These are phyloP conservation scores for Megaceryle alcyon DNA, from an alignment of 2,797 vertebrate species.

Conservation along the genomic window DNA sequence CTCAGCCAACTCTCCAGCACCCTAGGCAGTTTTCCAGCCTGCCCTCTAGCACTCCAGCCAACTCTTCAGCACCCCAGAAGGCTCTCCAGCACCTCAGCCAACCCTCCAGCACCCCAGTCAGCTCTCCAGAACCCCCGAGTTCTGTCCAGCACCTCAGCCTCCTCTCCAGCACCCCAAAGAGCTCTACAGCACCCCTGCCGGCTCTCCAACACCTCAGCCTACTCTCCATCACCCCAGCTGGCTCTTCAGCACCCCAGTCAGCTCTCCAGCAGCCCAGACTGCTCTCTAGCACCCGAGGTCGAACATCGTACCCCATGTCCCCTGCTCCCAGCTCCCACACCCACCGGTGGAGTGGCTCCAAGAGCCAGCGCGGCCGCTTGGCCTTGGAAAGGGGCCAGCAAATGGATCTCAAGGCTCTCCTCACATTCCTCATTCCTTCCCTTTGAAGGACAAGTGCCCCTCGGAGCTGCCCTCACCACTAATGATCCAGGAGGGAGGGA, in stretches of 20 bases:
- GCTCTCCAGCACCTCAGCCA: too few species aligned
- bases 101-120: too few species aligned
- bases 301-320: not conserved
- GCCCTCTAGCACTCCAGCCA: too few species aligned
- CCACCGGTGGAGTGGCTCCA: not conserved
- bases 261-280: not conserved
- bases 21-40: too few species aligned
- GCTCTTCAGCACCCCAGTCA: too few species aligned
- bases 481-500: not conserved
- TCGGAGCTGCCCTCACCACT: not conserved
- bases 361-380: not conserved
- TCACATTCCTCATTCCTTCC: constrained; percentile 9
- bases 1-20: too few species aligned
- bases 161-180: too few species aligned
- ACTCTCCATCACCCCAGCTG: not conserved
- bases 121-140: too few species aligned
- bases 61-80: not conserved
- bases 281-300: too few species aligned
- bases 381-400: not conserved
- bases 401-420: constrained; percentile 52
- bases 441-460: not conserved
- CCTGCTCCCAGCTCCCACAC: rapidly evolving
- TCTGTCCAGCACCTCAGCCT: not conserved
- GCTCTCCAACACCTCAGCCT: not conserved
- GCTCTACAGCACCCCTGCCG: not conserved